These are phyloP conservation scores for Sycobia sp. DNA, from an alignment of 1,140 invertebrate genomes.

Conservation along the genomic window DNA sequence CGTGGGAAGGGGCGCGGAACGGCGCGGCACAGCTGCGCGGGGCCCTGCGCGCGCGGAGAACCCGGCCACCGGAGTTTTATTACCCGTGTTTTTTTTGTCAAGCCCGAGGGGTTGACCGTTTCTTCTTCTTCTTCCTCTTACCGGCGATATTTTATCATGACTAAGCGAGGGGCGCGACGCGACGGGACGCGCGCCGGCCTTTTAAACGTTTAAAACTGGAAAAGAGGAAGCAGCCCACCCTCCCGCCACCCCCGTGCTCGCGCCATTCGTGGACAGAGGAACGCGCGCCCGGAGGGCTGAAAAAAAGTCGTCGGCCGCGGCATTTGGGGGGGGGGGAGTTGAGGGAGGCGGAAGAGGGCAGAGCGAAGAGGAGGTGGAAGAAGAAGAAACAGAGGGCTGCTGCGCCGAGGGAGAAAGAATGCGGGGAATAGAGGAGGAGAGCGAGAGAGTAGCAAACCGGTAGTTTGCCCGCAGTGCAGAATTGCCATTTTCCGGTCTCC, in stretches of 20 bases:
- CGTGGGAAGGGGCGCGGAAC: too few species aligned
- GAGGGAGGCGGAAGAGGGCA: slow-evolving; percentile 11
- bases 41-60: too few species aligned
- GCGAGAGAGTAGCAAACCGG: slow-evolving; percentile 3
- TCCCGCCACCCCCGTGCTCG: not conserved
- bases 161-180: slow-evolving; percentile 19
- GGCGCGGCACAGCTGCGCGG: too few species aligned
- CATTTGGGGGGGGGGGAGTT: slow-evolving; percentile 1
- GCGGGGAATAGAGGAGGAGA: not conserved
- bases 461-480: slow-evolving; percentile 50
- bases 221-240: not conserved
- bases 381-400: slow-evolving; percentile 15
- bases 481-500: slow-evolving; percentile 49
- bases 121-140: slow-evolving; percentile 49
- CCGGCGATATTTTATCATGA: slow-evolving; percentile 50
- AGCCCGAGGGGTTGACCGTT: slow-evolving; percentile 40
- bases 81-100: slow-evolving; percentile 51
- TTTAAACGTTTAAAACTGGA: slow-evolving; percentile 46
- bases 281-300: not conserved
- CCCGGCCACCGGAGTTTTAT: too few species aligned
- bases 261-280: slow-evolving; percentile 3
- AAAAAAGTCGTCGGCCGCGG: too few species aligned
- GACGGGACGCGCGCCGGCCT: too few species aligned
- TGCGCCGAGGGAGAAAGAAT: not conserved
- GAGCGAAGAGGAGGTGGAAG: too few species aligned